phyloP scores from a whole-genome alignment of 2,113 vertebrate species.

The Rhinopomastus cyanomelas region DNA sequence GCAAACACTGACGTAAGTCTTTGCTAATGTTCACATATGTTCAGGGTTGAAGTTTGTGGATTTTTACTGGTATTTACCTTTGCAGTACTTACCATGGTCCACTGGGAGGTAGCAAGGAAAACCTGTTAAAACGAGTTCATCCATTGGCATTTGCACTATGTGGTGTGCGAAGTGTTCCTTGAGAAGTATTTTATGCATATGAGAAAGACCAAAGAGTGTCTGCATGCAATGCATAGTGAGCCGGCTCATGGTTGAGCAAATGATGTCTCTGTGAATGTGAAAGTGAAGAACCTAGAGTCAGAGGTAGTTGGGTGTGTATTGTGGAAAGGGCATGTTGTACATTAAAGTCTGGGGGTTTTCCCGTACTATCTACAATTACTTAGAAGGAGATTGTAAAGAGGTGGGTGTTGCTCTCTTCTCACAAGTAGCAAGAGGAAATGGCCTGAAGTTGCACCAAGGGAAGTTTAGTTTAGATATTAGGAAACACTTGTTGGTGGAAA shows the following conservation, averaged over 20 bases:
- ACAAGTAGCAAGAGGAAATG: too few relatives aligned
- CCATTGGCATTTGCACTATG: accelerated
- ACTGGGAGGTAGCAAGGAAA: slow-evolving; percentile 4
- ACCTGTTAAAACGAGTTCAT: not conserved
- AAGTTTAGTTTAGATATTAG: too few relatives aligned
- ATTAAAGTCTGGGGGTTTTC: not conserved
- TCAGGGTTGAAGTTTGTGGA: not conserved
- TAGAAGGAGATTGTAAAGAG: too few relatives aligned
- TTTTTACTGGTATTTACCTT: not conserved
- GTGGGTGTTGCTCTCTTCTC: too few relatives aligned
- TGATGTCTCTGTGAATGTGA: not conserved
- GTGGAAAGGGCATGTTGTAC: not conserved
- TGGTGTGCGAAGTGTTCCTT: not conserved
- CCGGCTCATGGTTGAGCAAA: not conserved
- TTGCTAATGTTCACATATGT: not conserved
- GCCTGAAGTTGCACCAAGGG: too few relatives aligned
- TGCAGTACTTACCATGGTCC: not conserved
- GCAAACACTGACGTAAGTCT: not conserved
- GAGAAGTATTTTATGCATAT: not conserved
- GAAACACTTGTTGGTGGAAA: too few relatives aligned
- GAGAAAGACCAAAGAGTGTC: accelerated
- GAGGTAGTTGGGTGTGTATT: not conserved
- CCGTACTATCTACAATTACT: not conserved
- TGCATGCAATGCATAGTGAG: not conserved
- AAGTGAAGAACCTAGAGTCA: not conserved